Percentiles rank a stretch among this genome's conserved stretches.
phyloP scores from a whole-genome alignment of 2,113 vertebrate genomes.

The Vicugna pacos region DNA sequence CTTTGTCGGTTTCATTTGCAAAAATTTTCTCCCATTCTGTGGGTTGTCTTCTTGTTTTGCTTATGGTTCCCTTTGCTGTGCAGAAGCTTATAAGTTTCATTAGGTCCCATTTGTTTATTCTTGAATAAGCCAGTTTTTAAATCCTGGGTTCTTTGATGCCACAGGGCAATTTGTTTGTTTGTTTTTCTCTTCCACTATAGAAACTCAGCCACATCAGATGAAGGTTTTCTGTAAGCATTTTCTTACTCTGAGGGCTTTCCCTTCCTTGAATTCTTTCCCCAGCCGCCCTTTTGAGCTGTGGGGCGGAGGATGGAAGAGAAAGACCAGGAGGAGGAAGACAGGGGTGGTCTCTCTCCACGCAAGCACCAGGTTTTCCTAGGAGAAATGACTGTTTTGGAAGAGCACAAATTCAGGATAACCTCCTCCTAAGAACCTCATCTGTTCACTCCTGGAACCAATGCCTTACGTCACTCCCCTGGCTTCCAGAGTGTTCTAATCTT shows the following conservation, averaged over 20 bases:
- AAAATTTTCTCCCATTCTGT: too few species aligned
- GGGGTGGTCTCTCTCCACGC: background rate
- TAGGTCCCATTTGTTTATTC: too few species aligned
- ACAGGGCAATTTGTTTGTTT: background rate
- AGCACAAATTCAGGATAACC: background rate
- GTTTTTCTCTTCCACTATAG: background rate
- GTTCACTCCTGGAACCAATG: background rate
- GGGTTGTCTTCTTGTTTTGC: too few species aligned
- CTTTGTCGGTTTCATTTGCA: too few species aligned
- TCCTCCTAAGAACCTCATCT: background rate
- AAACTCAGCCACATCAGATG: background rate
- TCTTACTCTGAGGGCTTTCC: background rate
- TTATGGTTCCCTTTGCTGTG: too few species aligned
- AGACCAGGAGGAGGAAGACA: background rate
- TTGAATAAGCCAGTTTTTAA: slow-evolving; percentile 9
- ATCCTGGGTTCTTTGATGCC: background rate
- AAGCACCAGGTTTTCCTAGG: background rate
- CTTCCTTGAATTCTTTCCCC: background rate
- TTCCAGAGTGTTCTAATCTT: background rate
- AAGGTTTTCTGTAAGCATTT: background rate
- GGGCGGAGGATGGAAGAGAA: background rate
- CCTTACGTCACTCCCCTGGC: background rate
- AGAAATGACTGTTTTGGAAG: background rate
- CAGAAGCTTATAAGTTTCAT: too few species aligned
- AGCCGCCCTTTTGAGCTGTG: background rate